These are phyloP conservation scores for Diploptera punctata DNA, from an alignment of 2,888 invertebrate species.

Conservation along the genomic window DNA sequence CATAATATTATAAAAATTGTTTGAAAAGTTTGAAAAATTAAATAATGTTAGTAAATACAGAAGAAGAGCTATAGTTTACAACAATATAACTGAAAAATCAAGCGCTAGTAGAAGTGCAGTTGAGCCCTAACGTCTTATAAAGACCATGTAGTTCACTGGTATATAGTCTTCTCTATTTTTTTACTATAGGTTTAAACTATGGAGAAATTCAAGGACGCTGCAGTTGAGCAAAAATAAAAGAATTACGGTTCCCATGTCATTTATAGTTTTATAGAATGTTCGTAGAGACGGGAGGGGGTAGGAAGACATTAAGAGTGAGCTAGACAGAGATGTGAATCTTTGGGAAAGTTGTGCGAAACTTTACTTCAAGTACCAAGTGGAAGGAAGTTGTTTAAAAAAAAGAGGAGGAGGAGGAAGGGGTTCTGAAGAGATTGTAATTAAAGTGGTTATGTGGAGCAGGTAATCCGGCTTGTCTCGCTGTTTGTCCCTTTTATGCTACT, in stretches of 20 bases:
- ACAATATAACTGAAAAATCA: too few species aligned
- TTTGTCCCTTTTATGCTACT: neutral
- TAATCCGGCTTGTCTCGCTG: slow-evolving; percentile 15
- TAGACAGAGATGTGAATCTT: neutral
- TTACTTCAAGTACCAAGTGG: neutral
- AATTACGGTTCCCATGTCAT: neutral
- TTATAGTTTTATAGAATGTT: slow-evolving; percentile 9
- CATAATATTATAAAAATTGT: too few species aligned
- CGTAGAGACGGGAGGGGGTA: neutral
- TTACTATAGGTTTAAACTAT: too few species aligned
- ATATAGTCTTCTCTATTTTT: too few species aligned
- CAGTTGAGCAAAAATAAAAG: neutral
- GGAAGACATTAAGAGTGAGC: slow-evolving; percentile 1
- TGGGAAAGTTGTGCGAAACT: neutral
- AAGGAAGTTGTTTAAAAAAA: slow-evolving; percentile 6
- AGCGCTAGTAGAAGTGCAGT: too few species aligned
- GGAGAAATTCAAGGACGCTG: too few species aligned
- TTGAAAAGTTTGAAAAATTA: too few species aligned
- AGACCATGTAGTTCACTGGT: too few species aligned
- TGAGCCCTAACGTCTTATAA: too few species aligned
- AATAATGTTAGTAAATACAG: too few species aligned
- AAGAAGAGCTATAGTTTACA: too few species aligned
- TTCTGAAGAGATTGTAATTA: slow-evolving; percentile 16
- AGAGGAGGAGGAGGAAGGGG: neutral
- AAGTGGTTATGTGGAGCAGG: slow-evolving; percentile 19